phyloP scores from a whole-genome alignment of 2,888 invertebrate genomes.

The Sminthurides aquaticus region DNA sequence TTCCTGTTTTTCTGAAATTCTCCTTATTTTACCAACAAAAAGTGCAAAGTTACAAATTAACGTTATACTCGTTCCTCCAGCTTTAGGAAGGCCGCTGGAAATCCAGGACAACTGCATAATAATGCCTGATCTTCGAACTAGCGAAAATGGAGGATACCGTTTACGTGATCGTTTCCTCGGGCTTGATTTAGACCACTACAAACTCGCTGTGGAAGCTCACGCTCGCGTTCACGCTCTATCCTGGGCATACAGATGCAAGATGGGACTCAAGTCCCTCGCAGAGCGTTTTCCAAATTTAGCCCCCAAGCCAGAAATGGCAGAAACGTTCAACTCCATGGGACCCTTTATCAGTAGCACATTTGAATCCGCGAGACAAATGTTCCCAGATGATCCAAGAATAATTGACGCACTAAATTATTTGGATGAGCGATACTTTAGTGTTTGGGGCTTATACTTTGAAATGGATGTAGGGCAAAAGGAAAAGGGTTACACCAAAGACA shows the following conservation, averaged over 20 bases:
- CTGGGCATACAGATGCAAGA: slow-evolving; percentile 15
- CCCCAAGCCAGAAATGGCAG: neutral
- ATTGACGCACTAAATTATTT: neutral
- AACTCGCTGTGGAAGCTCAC: slow-evolving; percentile 1
- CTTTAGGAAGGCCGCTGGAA: neutral
- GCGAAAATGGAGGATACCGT: neutral
- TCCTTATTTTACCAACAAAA: no score
- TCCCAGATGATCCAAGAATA: neutral
- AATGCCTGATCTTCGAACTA: slow-evolving; percentile 12
- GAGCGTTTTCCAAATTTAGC: neutral
- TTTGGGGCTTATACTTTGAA: neutral
- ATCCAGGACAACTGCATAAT: slow-evolving; percentile 12
- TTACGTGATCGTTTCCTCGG: slow-evolving; percentile 10
- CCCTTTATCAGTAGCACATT: neutral
- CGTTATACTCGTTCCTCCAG: no score
- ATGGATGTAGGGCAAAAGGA: neutral
- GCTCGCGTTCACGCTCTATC: slow-evolving; percentile 6
- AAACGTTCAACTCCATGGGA: neutral
- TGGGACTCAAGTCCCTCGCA: neutral
- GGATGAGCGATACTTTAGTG: neutral
- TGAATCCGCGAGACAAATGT: neutral
- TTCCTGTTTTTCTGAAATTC: no score
- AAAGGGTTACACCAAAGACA: slow-evolving; percentile 3
- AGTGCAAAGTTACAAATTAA: no score
- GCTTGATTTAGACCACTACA: slow-evolving; percentile 14